Evolutionary conservation across 2,888 invertebrate genomes (phyloP).

Genomic region (Xestia xanthographa): DNA sequence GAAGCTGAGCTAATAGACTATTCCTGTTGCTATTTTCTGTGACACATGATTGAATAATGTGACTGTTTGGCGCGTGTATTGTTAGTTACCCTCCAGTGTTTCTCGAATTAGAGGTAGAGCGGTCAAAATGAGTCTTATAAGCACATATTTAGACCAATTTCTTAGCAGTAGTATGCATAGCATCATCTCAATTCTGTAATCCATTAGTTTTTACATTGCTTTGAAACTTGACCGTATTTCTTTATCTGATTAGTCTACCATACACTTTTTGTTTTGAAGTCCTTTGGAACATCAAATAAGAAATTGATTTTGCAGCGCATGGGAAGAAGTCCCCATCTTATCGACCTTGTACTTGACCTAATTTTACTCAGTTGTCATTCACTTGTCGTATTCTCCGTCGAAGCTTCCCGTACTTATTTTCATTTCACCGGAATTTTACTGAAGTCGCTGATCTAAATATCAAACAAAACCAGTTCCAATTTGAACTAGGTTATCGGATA

Average conservation of each 20-base stretch:
- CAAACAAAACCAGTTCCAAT: constrained; percentile 13
- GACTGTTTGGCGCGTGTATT: constrained; percentile 24
- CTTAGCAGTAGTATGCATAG: neutral
- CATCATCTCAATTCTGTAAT: neutral
- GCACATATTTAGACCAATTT: neutral
- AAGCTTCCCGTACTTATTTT: neutral
- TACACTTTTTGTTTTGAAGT: neutral
- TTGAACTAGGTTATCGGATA: constrained; percentile 31
- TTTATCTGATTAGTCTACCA: neutral
- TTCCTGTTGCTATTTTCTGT: constrained; percentile 55
- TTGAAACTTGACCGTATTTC: constrained; percentile 5
- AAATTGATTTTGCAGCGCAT: neutral
- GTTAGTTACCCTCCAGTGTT: neutral
- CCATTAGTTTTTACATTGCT: neutral
- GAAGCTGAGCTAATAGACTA: constrained; percentile 47
- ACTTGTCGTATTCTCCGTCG: constrained; percentile 6
- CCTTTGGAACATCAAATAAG: neutral
- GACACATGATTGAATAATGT: constrained; percentile 46
- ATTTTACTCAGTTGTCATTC: constrained; percentile 23
- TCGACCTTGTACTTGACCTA: constrained; percentile 30
- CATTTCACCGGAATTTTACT: neutral
- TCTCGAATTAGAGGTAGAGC: neutral
- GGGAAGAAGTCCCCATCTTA: constrained; percentile 8
- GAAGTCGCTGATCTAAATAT: neutral
- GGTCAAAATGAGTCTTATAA: neutral